Percentiles rank a stretch among this genome's conserved stretches.
These are phyloP conservation scores for Empidonax traillii DNA, from an alignment of 2,113 vertebrate genomes.

Conservation along the genomic window DNA sequence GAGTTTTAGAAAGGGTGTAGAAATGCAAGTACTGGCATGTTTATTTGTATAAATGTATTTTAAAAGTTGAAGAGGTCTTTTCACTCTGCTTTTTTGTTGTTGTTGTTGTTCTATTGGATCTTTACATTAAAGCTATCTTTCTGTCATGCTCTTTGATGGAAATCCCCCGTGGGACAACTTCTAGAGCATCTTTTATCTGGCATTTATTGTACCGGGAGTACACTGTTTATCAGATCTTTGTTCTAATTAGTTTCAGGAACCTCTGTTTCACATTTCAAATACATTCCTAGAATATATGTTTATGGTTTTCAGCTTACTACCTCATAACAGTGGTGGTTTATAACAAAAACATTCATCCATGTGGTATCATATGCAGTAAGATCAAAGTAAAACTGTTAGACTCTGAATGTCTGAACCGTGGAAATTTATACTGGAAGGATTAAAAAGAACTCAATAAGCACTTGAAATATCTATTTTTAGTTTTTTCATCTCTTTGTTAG, in stretches of 20 bases:
- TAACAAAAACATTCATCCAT: background rate
- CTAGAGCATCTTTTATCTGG: background rate
- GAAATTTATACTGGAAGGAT: background rate
- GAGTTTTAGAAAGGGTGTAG: background rate
- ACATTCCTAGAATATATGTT: background rate
- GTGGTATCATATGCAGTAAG: background rate
- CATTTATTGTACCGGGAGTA: background rate
- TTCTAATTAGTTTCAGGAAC: background rate
- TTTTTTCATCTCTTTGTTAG: background rate
- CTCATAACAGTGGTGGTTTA: background rate
- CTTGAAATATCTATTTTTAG: background rate
- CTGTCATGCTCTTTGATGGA: background rate
- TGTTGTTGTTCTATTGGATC: background rate
- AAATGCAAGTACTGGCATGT: background rate
- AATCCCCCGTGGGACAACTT: background rate
- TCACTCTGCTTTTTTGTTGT: background rate
- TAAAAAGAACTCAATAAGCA: background rate
- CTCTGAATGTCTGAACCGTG: background rate
- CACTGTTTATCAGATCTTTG: background rate
- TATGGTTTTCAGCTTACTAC: background rate
- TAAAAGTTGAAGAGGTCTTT: background rate
- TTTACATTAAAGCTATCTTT: background rate
- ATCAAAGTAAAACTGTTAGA: background rate
- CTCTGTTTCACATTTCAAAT: background rate
- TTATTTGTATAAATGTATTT: background rate